Evolutionary conservation across 1,140 invertebrate species (phyloP).

Genomic region (Yoshiicerus persimilis): DNA sequence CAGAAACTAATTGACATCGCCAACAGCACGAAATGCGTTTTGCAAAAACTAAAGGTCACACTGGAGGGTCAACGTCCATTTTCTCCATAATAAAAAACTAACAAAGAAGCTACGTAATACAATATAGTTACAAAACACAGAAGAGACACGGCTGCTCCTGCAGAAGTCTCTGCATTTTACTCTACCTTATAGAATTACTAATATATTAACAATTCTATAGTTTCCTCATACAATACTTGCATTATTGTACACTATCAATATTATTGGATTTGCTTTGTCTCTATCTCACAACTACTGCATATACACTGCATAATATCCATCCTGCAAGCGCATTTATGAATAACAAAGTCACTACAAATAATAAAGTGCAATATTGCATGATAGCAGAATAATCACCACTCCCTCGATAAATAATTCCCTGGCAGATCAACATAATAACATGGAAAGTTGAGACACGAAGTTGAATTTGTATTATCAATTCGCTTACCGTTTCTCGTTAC

Average conservation of each 20-base stretch:
- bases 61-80: constrained; percentile 15
- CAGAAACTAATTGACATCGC: not conserved
- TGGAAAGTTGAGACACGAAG: not conserved
- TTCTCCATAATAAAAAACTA: not conserved
- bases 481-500: not conserved
- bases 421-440: constrained; percentile 5
- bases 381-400: constrained; percentile 9
- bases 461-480: not conserved
- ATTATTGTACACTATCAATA: no score
- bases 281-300: not conserved
- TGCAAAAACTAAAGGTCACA: not conserved
- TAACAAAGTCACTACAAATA: not conserved
- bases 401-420: not conserved
- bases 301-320: not conserved
- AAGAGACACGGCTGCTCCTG: not conserved
- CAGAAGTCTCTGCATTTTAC: not conserved
- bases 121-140: not conserved
- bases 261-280: not conserved
- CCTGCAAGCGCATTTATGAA: not conserved
- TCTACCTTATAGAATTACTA: not conserved
- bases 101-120: not conserved
- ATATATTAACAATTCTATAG: no score
- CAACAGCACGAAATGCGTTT: not conserved
- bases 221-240: no score
- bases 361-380: constrained; percentile 20